A percentile compares a stretch with the other conserved stretches of the same genome.
Conservation (phyloP, 2,797 vertebrate species). For the Lacerta agilis region DNA sequence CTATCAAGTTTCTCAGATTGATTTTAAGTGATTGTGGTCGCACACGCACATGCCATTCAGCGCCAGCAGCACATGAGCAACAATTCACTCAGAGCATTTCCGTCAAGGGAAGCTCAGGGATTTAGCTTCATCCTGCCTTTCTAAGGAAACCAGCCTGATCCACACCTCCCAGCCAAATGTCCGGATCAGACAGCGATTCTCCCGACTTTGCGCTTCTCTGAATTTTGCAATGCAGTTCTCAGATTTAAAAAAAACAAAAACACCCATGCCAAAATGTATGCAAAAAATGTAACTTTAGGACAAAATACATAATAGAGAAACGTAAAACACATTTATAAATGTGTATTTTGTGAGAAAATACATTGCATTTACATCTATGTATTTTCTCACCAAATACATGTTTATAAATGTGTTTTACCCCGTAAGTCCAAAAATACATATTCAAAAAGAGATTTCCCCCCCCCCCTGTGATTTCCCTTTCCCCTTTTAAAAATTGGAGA, state of each 20-base stretch:
- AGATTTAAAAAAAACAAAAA: not conserved
- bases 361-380: too few species aligned
- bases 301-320: too few species aligned
- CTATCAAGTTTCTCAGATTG: constrained; percentile 20
- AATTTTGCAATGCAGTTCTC: not conserved
- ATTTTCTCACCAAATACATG: too few species aligned
- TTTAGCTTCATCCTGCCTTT: not conserved
- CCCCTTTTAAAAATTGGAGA: too few species aligned
- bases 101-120: not conserved
- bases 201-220: not conserved
- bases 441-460: too few species aligned
- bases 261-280: too few species aligned
- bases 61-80: not conserved
- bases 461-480: too few species aligned
- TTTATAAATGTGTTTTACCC: too few species aligned
- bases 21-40: constrained; percentile 9
- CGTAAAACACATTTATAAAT: too few species aligned
- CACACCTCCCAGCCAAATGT: not conserved
- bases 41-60: not conserved
- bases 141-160: not conserved
- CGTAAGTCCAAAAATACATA: too few species aligned
- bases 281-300: too few species aligned
- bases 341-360: too few species aligned
- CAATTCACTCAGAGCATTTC: not conserved
- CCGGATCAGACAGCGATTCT: not conserved